Conservation (phyloP, 1,140 invertebrate genomes). For the Monochamus saltuarius region DNA sequence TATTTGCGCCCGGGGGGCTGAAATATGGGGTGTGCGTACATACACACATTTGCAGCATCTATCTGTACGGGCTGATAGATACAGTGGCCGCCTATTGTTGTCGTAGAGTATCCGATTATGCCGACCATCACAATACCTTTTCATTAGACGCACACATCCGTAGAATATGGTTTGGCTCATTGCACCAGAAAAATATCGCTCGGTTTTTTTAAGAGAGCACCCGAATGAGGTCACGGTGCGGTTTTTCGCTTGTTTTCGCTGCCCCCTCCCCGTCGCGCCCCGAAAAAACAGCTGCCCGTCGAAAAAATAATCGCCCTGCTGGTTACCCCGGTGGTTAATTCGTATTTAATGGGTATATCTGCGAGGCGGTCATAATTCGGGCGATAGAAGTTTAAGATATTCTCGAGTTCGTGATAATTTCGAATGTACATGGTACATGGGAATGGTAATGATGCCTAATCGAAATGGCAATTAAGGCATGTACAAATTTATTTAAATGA, state of each 20-base stretch:
- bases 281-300: slow-evolving; percentile 28
- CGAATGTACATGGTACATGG: too few species aligned
- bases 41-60: slow-evolving; percentile 1
- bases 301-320: too few species aligned
- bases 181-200: slow-evolving; percentile 49
- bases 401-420: too few species aligned
- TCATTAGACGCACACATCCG: slow-evolving; percentile 43
- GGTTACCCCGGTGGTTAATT: too few species aligned
- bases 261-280: not conserved
- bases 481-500: too few species aligned
- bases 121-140: slow-evolving; percentile 39
- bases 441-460: too few species aligned
- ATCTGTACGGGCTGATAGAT: slow-evolving; percentile 25
- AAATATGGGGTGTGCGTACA: slow-evolving; percentile 9
- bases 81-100: slow-evolving; percentile 41
- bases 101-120: slow-evolving; percentile 43
- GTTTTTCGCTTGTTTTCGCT: slow-evolving; percentile 30
- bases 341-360: too few species aligned
- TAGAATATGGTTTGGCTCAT: slow-evolving; percentile 52
- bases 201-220: slow-evolving; percentile 40
- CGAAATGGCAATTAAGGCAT: too few species aligned
- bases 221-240: slow-evolving; percentile 37
- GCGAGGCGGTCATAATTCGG: too few species aligned
- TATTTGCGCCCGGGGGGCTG: slow-evolving; percentile 12
- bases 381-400: too few species aligned